Percentiles rank a stretch among this genome's conserved stretches.
These are phyloP conservation scores for Heterotilapia buettikoferi DNA, from an alignment of 2,113 vertebrate species.

Conservation along the genomic window DNA sequence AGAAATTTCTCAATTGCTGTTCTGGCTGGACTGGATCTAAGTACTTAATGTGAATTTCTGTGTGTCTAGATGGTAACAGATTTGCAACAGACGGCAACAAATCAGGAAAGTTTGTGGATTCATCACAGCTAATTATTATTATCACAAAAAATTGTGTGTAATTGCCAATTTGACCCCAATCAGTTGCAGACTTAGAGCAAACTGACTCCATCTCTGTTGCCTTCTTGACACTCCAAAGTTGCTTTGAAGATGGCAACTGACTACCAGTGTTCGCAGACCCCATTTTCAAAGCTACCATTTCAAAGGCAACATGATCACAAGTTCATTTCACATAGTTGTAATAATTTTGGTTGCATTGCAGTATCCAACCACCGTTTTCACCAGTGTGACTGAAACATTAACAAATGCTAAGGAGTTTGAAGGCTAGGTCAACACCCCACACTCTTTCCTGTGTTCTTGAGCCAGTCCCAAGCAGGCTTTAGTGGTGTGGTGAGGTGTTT, in stretches of 20 bases:
- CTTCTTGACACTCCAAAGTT: neutral
- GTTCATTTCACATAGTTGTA: neutral
- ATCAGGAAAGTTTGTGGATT: accelerated
- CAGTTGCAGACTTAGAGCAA: neutral
- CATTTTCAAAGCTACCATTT: neutral
- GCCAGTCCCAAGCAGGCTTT: neutral
- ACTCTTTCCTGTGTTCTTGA: neutral
- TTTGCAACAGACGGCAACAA: neutral
- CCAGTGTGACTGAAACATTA: neutral
- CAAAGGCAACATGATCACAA: neutral
- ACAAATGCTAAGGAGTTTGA: neutral
- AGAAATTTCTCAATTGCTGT: neutral
- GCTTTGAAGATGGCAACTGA: neutral
- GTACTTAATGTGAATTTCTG: neutral
- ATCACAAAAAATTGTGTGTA: neutral
- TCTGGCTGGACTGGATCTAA: neutral
- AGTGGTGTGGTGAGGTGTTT: neutral
- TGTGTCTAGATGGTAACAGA: neutral
- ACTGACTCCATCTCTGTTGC: neutral
- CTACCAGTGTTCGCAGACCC: neutral
- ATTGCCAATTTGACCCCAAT: neutral
- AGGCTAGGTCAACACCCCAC: neutral
- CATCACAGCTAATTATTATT: neutral
- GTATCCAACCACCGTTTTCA: neutral
- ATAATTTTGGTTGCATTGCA: neutral